Percentiles rank a stretch among this genome's conserved stretches.
Evolutionary conservation across 2,113 vertebrate species (phyloP).

Genomic region (Fukomys damarensis): DNA sequence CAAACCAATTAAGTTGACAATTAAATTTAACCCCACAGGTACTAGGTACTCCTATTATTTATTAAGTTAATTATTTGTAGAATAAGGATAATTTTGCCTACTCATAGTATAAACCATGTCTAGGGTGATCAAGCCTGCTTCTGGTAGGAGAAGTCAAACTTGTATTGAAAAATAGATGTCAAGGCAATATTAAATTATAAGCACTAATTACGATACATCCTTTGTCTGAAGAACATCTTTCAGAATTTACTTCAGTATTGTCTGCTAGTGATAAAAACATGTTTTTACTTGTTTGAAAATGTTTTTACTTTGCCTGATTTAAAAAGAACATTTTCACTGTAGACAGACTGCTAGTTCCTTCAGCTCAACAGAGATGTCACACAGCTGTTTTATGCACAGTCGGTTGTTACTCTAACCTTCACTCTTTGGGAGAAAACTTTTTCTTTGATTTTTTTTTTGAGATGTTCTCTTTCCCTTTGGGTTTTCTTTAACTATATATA

Average conservation of each 20-base stretch:
- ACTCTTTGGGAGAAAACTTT: background rate
- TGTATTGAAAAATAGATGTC: background rate
- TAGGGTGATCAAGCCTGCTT: background rate
- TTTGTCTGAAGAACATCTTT: background rate
- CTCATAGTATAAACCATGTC: background rate
- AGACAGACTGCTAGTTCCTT: background rate
- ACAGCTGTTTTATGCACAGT: background rate
- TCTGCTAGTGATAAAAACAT: background rate
- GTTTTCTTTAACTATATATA: background rate
- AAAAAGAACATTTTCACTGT: background rate
- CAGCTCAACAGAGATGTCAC: background rate
- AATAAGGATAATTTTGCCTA: background rate
- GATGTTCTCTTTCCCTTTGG: background rate
- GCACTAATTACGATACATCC: background rate
- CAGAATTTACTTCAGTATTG: background rate
- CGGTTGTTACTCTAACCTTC: background rate
- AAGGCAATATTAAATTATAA: background rate
- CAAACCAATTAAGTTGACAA: background rate
- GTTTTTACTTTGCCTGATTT: background rate
- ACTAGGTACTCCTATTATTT: background rate
- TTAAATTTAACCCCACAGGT: background rate
- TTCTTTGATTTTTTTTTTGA: background rate
- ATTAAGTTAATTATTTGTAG: background rate
- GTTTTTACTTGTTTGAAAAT: background rate
- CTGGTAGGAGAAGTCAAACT: background rate